These are phyloP conservation scores for Clusia tigrina DNA, from an alignment of 2,888 invertebrate genomes.

Conservation along the genomic window DNA sequence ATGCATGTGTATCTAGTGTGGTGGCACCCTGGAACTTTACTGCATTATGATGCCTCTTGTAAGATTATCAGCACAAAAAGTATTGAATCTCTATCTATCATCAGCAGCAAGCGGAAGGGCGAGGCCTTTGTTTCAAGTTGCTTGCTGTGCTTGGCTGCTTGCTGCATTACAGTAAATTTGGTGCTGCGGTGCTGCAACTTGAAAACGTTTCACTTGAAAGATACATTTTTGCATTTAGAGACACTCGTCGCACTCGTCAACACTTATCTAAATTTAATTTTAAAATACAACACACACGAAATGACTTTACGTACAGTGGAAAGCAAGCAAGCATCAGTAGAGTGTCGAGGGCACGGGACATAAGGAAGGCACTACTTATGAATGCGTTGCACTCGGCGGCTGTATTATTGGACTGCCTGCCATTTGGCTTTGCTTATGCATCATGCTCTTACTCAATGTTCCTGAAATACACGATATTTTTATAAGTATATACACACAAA, in stretches of 20 bases:
- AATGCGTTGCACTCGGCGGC: conserved; percentile 12
- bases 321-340: not conserved
- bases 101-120: not conserved
- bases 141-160: not conserved
- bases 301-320: not conserved
- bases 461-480: conserved; percentile 8
- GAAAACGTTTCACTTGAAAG: no score
- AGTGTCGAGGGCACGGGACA: not conserved
- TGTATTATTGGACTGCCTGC: no score
- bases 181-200: not conserved
- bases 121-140: not conserved
- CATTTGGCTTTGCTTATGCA: no score
- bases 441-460: not conserved
- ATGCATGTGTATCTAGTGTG: no score
- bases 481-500: not conserved
- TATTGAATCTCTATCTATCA: not conserved
- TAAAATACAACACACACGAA: not conserved
- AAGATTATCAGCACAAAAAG: not conserved
- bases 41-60: no score
- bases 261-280: conserved; percentile 9
- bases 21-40: no score
- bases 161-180: not conserved
- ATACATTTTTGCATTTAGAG: not conserved
- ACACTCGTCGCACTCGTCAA: not conserved
- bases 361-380: conserved; percentile 9